phyloP scores from a whole-genome alignment of 2,888 invertebrate species.

The Notocelia uddmanniana region DNA sequence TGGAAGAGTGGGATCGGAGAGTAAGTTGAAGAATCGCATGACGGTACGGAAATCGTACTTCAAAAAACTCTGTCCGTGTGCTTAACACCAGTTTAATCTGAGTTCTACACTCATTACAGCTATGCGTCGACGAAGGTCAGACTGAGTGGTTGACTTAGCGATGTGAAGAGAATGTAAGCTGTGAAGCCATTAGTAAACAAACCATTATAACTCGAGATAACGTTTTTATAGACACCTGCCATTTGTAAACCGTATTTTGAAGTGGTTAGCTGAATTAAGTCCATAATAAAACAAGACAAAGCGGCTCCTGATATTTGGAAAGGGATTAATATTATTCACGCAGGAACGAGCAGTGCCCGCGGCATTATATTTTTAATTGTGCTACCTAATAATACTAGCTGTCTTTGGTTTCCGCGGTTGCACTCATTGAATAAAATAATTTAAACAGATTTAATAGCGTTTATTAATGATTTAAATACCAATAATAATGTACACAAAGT shows the following conservation, averaged over 20 bases:
- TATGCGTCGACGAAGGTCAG: neutral
- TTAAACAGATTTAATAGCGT: no score
- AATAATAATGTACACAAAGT: neutral
- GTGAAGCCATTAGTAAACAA: constrained; percentile 7
- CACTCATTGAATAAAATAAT: no score
- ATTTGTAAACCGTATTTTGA: neutral
- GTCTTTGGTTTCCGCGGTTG: no score
- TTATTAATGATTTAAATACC: no score
- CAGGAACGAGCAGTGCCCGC: neutral
- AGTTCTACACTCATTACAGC: neutral
- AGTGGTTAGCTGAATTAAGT: neutral
- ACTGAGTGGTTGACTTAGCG: neutral
- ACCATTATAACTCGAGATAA: constrained; percentile 15
- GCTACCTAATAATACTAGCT: no score
- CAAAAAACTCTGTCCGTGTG: neutral
- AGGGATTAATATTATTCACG: neutral
- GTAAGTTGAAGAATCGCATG: neutral
- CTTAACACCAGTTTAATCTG: neutral
- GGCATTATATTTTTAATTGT: no score
- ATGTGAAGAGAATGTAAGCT: neutral
- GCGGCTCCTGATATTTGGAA: neutral
- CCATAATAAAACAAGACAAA: neutral
- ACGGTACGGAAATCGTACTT: neutral
- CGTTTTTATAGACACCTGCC: constrained; percentile 22
- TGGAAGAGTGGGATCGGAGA: neutral